A percentile compares a stretch with the other conserved stretches of the same genome.
Conservation (phyloP, 2,797 vertebrate species). For the Fistularia tabacaria region DNA sequence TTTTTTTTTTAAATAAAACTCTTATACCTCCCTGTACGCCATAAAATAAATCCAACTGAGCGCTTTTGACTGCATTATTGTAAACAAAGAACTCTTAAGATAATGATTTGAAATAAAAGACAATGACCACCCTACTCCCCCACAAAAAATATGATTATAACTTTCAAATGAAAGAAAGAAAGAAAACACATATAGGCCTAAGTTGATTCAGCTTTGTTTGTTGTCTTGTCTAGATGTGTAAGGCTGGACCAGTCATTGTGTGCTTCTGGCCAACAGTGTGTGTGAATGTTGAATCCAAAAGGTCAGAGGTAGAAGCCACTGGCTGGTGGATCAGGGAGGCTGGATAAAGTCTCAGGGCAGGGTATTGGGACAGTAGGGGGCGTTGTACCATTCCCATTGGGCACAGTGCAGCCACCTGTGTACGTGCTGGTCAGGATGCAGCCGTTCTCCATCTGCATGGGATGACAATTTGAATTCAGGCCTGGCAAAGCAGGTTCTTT, state of each 20-base stretch:
- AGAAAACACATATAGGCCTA: slow-evolving; percentile 20
- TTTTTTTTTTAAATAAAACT: slow-evolving; percentile 12
- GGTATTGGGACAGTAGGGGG: slow-evolving; percentile 54
- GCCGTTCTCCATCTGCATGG: slow-evolving; percentile 66
- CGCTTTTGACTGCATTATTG: slow-evolving; percentile 60
- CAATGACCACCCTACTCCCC: not conserved
- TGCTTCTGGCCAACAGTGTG: slow-evolving; percentile 32
- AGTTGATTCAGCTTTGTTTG: slow-evolving; percentile 32
- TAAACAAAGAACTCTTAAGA: slow-evolving; percentile 70
- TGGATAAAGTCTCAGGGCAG: slow-evolving; percentile 44
- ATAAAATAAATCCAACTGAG: slow-evolving; percentile 27
- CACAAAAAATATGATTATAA: slow-evolving; percentile 1
- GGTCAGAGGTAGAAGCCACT: slow-evolving; percentile 72
- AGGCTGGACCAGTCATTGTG: slow-evolving; percentile 58
- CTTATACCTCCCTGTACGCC: slow-evolving; percentile 15
- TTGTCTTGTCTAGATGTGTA: slow-evolving; percentile 38
- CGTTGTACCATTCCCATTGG: slow-evolving; percentile 47
- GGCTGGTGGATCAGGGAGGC: slow-evolving; percentile 54
- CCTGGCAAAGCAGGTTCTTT: not conserved
- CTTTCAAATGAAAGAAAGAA: slow-evolving; percentile 15
- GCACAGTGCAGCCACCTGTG: slow-evolving; percentile 47
- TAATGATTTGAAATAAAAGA: slow-evolving; percentile 51
- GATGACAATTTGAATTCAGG: not conserved
- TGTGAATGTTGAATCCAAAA: slow-evolving; percentile 15
- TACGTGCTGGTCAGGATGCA: slow-evolving; percentile 53